phyloP scores from a whole-genome alignment of 2,888 invertebrate genomes.

The Stenichneumon culpator region DNA sequence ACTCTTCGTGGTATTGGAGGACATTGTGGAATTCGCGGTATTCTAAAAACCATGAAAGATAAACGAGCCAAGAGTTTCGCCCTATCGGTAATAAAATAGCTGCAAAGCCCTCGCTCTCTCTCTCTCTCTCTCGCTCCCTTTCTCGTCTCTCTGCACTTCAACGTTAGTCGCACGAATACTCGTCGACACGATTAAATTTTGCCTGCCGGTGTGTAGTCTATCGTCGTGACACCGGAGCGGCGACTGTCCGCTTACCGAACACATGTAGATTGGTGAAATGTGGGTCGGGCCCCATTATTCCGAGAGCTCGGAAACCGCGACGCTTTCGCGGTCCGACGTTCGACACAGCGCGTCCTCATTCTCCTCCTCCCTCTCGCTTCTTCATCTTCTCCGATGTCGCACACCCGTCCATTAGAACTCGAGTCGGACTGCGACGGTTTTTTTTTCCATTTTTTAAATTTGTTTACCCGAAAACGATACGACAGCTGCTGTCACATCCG shows the following conservation, averaged over 20 bases:
- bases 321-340: conserved; percentile 25
- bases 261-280: conserved; percentile 47
- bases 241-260: conserved; percentile 22
- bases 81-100: conserved; percentile 28
- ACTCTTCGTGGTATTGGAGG: not conserved
- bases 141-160: not conserved
- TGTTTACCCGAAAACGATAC: conserved; percentile 39
- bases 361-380: conserved; percentile 5
- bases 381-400: not conserved
- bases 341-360: conserved; percentile 23
- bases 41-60: not conserved
- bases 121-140: not conserved
- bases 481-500: conserved; percentile 1
- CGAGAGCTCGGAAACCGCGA: conserved; percentile 7
- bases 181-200: conserved; percentile 34
- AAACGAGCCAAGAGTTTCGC: not conserved
- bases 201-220: not conserved
- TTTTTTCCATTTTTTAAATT: conserved; percentile 24
- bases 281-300: conserved; percentile 51
- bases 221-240: conserved; percentile 18
- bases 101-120: not conserved
- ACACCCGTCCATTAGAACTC: not conserved
- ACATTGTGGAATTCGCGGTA: not conserved
- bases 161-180: conserved; percentile 37
- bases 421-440: conserved; percentile 19